Percentiles rank a stretch among this genome's conserved stretches.
phyloP scores from a whole-genome alignment of 2,888 invertebrate genomes.

The Scaptomyza tumidula region DNA sequence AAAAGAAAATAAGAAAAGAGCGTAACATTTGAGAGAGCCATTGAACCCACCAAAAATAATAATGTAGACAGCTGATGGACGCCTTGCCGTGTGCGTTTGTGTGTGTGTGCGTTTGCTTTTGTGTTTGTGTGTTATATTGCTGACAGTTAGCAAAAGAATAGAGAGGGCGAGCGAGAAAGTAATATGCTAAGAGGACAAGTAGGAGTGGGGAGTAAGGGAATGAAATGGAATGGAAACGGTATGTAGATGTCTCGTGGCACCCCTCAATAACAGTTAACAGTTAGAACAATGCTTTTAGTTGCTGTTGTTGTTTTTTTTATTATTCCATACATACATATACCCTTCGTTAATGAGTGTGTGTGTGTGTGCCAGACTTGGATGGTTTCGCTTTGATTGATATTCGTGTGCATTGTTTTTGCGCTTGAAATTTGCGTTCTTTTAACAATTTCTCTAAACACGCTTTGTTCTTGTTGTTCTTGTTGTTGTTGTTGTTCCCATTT shows the following conservation, averaged over 20 bases:
- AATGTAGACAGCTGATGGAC: slow-evolving; percentile 70
- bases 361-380: slow-evolving; percentile 21
- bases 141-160: slow-evolving; percentile 4
- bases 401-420: slow-evolving; percentile 52
- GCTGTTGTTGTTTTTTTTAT: slow-evolving; percentile 15
- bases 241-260: slow-evolving; percentile 38
- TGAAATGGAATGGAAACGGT: slow-evolving; percentile 3
- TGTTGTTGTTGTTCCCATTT: slow-evolving; percentile 13
- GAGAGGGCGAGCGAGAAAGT: background rate
- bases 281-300: slow-evolving; percentile 20
- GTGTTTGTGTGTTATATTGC: slow-evolving; percentile 8
- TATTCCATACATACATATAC: background rate
- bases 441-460: slow-evolving; percentile 52
- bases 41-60: slow-evolving; percentile 74
- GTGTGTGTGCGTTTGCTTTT: background rate
- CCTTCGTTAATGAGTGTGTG: slow-evolving; percentile 1
- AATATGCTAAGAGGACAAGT: slow-evolving; percentile 1
- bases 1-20: slow-evolving; percentile 57
- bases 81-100: slow-evolving; percentile 13
- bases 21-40: slow-evolving; percentile 66
- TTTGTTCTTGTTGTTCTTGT: slow-evolving; percentile 14
- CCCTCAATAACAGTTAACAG: slow-evolving; percentile 41
- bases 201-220: background rate
- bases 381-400: slow-evolving; percentile 65
- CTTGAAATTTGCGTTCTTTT: slow-evolving; percentile 53